Evolutionary conservation across 2,113 vertebrate species (phyloP).

Genomic region (Mesembrinibis cayennensis): DNA sequence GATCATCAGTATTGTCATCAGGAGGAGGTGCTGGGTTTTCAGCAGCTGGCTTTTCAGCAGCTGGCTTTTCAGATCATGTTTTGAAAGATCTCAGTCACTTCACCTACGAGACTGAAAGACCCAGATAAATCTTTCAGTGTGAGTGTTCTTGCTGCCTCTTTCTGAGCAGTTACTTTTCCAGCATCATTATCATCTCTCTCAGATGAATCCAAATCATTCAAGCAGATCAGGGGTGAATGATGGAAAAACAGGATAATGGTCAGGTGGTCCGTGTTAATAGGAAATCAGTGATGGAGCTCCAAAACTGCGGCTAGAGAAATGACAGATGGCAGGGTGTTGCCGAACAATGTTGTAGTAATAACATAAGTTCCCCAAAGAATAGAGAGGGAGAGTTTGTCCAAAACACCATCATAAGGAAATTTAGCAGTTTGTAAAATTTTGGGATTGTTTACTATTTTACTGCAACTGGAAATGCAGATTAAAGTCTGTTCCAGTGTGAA

Average conservation of each 20-base stretch:
- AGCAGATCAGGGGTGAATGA: background rate
- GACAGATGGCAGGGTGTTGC: background rate
- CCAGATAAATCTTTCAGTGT: background rate
- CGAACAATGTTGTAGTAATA: background rate
- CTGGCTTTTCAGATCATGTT: background rate
- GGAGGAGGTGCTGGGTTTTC: background rate
- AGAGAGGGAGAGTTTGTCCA: background rate
- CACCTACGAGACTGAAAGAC: background rate
- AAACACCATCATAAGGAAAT: background rate
- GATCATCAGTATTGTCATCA: background rate
- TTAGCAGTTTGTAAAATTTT: background rate
- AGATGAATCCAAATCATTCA: background rate
- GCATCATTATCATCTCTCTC: background rate
- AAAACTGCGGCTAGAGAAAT: background rate
- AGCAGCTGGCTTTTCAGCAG: background rate
- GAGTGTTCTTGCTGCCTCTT: background rate
- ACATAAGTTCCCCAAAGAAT: background rate
- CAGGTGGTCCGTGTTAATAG: background rate
- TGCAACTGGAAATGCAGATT: conserved; percentile 27
- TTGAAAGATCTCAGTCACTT: background rate
- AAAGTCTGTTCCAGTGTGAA: background rate
- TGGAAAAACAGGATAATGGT: background rate
- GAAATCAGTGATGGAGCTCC: background rate
- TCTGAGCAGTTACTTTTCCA: background rate
- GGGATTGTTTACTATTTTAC: background rate